These are phyloP conservation scores for Frankliniella intonsa DNA, from an alignment of 2,888 invertebrate genomes.

Conservation along the genomic window DNA sequence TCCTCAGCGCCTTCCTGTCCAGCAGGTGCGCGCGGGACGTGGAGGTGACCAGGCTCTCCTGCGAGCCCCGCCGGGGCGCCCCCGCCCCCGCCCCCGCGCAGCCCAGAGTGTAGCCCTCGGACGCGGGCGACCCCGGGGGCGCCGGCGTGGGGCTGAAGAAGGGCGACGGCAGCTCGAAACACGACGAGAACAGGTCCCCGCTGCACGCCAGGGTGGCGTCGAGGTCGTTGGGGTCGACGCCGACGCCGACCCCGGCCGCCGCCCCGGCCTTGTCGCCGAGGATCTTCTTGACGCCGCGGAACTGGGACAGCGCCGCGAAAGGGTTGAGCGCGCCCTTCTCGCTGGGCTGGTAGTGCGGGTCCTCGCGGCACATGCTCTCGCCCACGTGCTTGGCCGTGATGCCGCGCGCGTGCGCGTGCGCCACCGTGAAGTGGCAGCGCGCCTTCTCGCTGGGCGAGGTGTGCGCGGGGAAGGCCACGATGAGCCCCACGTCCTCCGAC, in stretches of 20 bases:
- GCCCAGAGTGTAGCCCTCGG: neutral
- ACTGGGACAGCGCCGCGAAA: constrained; percentile 67
- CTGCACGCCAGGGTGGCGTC: constrained; percentile 17
- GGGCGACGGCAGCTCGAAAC: constrained; percentile 71
- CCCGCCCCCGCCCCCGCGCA: neutral
- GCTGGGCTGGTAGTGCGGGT: constrained; percentile 72
- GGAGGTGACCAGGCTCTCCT: neutral
- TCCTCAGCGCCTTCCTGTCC: neutral
- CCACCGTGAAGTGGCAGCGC: constrained; percentile 56
- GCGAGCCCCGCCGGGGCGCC: neutral
- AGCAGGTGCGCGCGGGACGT: neutral
- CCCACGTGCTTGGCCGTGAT: constrained; percentile 59
- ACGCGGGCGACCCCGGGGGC: constrained; percentile 34
- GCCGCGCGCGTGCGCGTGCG: constrained; percentile 43
- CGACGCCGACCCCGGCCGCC: neutral
- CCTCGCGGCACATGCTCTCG: constrained; percentile 79
- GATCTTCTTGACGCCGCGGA: constrained; percentile 72
- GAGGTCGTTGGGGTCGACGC: neutral
- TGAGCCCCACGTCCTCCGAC: constrained; percentile 60
- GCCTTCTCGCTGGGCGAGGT: constrained; percentile 70
- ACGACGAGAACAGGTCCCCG: constrained; percentile 65
- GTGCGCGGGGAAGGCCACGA: constrained; percentile 56
- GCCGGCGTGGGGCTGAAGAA: constrained; percentile 44
- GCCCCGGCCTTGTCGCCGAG: constrained; percentile 51
- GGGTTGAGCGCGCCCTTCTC: constrained; percentile 59